These are phyloP conservation scores for Dryoscopus gambensis DNA, from an alignment of 2,113 vertebrate genomes.

Conservation along the genomic window DNA sequence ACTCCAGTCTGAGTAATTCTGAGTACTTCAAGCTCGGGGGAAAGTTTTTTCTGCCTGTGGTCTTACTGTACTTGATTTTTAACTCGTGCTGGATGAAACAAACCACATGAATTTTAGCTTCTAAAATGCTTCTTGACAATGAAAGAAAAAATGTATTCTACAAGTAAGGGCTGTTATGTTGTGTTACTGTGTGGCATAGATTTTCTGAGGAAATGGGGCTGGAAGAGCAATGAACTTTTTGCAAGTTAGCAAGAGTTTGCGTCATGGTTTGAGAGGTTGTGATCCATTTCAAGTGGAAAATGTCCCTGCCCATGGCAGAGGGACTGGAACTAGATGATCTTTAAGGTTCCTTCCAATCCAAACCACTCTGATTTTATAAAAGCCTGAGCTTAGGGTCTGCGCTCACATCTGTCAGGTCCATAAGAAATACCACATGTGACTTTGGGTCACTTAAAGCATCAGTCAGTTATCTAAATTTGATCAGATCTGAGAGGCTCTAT, in stretches of 20 bases:
- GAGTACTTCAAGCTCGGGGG: neutral
- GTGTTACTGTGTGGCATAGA: neutral
- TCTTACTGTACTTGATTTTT: neutral
- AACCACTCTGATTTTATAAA: neutral
- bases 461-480: neutral
- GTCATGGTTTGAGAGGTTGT: neutral
- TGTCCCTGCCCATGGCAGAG: neutral
- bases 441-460: neutral
- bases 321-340: neutral
- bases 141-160: neutral
- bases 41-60: neutral
- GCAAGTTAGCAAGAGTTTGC: neutral
- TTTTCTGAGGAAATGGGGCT: neutral
- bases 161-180: neutral
- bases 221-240: neutral
- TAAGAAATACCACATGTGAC: fast-evolving
- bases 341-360: neutral
- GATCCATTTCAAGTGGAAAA: neutral
- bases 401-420: neutral
- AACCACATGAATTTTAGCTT: neutral
- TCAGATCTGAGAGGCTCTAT: neutral
- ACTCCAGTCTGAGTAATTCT: neutral
- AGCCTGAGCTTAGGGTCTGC: neutral
- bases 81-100: neutral
- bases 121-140: neutral